Base-by-base conservation (phyloP, 2,888 invertebrate species). In the Cacoxenus indagator region DNA sequence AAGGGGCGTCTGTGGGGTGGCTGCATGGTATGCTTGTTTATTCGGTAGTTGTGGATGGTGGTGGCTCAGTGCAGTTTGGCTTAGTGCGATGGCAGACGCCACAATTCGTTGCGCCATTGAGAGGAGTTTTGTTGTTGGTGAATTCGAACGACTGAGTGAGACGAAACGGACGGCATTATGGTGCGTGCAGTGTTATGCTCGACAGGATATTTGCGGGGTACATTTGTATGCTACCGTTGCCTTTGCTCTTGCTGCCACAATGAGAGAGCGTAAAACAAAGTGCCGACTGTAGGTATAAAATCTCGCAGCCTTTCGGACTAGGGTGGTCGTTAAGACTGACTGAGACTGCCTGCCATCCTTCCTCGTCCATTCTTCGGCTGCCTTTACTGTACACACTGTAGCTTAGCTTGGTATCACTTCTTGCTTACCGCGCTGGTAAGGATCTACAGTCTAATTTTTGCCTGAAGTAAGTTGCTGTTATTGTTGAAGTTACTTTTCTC, bases 141-240 rank as follows among this genome's bases (percentile, higher is more conserved):
- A 71, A 51, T 57, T 31, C 17, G 57, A 64, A 37, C 51, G 31
- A 54, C 48, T 62, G 62, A 62, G 59, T 37, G 66, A 64, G 64
- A 69, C 68, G 78, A 70, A 26, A 26, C n/a, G 46, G 14, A 4
- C 4, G 11, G 26, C 3, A 14, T 24, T 55, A 14, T 4, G 24
- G 24, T 55, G 54, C 26, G 22, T 26, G 22, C 11, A 55, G 54
- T 55, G 11, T 24, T 24, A 17, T 26, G 43, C 73, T 83, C 82
- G 77, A 75, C 79, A 80, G 79, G 84, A 80, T 80, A 84, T 78
- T 78, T 67, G 76, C 26, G 37, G 54, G 67, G 29, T 45, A 45
- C 59, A 22, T 61, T 45, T 64, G 46, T 54, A 31, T 59, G 57
- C 27, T 57, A 2, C 69, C 65, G 37, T 68, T 70, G 48, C 55